A percentile compares a stretch with the other conserved stretches of the same genome.
These are phyloP conservation scores for Pedionomus torquatus DNA, from an alignment of 2,113 vertebrate species.

Conservation along the genomic window DNA sequence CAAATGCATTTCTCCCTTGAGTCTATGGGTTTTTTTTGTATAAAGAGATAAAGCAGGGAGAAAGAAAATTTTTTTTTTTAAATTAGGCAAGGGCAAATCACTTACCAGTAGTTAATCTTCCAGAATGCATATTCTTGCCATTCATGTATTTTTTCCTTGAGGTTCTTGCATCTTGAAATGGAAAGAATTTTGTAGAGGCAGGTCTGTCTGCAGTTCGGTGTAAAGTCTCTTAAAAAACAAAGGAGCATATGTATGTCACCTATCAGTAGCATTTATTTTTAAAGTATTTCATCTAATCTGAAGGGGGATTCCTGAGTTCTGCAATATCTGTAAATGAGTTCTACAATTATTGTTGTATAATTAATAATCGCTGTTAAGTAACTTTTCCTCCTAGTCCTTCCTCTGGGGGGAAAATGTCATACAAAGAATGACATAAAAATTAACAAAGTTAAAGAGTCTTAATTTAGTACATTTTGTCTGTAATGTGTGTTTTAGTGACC, in stretches of 20 bases:
- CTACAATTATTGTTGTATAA: neutral
- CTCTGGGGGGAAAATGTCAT: neutral
- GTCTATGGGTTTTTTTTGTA: neutral
- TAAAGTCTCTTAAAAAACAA: neutral
- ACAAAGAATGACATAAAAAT: neutral
- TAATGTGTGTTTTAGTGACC: neutral
- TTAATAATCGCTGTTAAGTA: neutral
- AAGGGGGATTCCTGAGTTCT: neutral
- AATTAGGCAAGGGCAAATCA: neutral
- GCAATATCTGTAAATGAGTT: neutral
- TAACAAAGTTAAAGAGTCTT: neutral
- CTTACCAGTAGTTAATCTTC: neutral
- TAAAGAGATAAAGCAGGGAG: neutral
- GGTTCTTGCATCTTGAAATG: neutral
- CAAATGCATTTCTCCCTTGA: neutral
- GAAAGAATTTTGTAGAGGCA: neutral
- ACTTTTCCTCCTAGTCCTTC: neutral
- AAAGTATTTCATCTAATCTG: neutral
- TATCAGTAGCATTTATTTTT: neutral
- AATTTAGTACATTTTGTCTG: neutral
- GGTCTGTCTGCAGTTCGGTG: neutral
- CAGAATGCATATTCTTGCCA: neutral
- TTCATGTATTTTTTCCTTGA: neutral
- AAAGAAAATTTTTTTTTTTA: neutral
- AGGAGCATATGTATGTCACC: neutral